These are phyloP conservation scores for Pollicipes pollicipes DNA, from an alignment of 1,140 invertebrate genomes.

Conservation along the genomic window DNA sequence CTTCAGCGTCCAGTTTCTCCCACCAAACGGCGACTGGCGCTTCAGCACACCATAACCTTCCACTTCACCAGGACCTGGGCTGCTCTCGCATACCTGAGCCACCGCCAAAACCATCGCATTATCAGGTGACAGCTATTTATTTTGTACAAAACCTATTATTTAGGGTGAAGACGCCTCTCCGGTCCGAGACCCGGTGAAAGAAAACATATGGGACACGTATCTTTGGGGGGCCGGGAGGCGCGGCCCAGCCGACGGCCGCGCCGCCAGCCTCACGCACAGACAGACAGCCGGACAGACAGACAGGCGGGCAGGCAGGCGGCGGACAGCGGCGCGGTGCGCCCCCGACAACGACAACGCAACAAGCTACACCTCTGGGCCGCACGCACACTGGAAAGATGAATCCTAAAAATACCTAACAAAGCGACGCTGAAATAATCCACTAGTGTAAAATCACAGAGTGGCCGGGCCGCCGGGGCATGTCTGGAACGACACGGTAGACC, in stretches of 20 bases:
- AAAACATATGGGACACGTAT: background rate
- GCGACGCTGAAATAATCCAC: background rate
- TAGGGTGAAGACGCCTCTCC: background rate
- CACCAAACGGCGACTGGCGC: too few species aligned
- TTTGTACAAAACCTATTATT: slow-evolving; percentile 2
- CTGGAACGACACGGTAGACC: background rate
- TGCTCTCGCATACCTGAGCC: too few species aligned
- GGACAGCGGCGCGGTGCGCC: background rate
- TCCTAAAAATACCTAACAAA: slow-evolving; percentile 2
- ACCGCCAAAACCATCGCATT: too few species aligned
- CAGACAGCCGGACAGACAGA: background rate
- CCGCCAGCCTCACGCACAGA: background rate
- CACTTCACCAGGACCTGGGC: too few species aligned
- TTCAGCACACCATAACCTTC: too few species aligned
- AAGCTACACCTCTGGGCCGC: background rate
- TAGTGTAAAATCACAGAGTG: slow-evolving; percentile 1
- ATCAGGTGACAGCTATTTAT: background rate
- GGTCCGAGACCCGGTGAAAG: background rate
- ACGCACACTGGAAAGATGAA: slow-evolving; percentile 4
- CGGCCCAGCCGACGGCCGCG: background rate
- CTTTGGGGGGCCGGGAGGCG: background rate
- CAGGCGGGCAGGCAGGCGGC: background rate
- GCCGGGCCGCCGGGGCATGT: background rate
- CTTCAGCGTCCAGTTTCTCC: too few species aligned
- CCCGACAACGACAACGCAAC: background rate